Evolutionary conservation across 2,797 vertebrate species (phyloP).

Genomic region (Tokudaia muenninki): DNA sequence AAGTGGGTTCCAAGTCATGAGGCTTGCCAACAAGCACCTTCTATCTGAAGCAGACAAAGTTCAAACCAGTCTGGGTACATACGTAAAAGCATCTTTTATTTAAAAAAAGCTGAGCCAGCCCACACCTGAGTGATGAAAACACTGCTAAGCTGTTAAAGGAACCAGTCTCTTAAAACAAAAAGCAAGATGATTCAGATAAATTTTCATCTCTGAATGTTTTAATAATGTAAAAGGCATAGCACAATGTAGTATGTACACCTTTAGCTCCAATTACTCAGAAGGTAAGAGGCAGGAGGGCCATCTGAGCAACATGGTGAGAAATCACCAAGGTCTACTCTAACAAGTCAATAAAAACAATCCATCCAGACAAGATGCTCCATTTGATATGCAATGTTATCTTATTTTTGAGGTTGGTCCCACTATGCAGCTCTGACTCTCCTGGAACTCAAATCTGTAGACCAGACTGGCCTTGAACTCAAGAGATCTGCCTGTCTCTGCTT

Average conservation of each 20-base stretch:
- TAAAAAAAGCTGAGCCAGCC: neutral
- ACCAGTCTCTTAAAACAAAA: constrained; percentile 18
- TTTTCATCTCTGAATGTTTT: neutral
- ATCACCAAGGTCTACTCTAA: neutral
- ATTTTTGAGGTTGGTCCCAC: neutral
- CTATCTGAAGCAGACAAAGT: neutral
- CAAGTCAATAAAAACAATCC: constrained; percentile 15
- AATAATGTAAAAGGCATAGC: neutral
- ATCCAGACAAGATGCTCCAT: neutral
- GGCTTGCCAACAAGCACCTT: neutral
- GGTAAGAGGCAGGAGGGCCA: neutral
- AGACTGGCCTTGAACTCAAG: neutral
- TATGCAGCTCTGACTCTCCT: neutral
- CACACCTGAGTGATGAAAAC: constrained; percentile 25
- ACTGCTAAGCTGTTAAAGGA: neutral
- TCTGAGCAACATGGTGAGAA: neutral
- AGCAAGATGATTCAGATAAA: neutral
- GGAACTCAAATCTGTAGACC: neutral
- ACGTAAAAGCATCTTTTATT: neutral
- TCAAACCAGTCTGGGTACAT: neutral
- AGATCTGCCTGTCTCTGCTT: neutral
- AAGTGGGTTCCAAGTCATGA: neutral
- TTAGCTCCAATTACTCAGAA: neutral
- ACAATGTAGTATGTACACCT: neutral
- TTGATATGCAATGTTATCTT: neutral